Percentiles rank a stretch among this genome's conserved stretches.
phyloP scores from a whole-genome alignment of 2,113 vertebrate genomes.

The Dermatemys mawii region DNA sequence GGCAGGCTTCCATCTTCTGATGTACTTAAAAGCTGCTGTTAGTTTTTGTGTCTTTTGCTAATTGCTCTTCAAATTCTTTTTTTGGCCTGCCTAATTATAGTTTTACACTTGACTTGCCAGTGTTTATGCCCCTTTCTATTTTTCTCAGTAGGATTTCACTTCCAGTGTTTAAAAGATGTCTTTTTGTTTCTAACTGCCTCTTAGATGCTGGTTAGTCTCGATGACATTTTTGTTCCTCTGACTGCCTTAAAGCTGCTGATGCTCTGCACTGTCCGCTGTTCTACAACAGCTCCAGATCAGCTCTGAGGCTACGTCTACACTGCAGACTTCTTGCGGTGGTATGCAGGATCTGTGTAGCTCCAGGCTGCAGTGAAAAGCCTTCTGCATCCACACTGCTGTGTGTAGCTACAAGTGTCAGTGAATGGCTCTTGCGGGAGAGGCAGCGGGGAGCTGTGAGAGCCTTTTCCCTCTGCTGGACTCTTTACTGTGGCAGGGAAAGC shows the following conservation, averaged over 20 bases:
- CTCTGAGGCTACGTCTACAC: not conserved
- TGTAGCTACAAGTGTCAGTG: not conserved
- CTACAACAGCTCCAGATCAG: not conserved
- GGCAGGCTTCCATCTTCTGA: not conserved
- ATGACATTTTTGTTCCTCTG: too few species aligned
- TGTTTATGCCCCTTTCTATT: not conserved
- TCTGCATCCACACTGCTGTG: not conserved
- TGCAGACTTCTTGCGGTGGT: not conserved
- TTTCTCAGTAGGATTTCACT: not conserved
- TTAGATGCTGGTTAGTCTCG: too few species aligned
- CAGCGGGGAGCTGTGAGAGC: not conserved
- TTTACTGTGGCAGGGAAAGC: not conserved
- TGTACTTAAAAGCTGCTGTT: not conserved
- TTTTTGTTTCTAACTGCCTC: not conserved
- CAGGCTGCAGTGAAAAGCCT: not conserved
- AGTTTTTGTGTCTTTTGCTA: not conserved
- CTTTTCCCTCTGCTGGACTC: not conserved
- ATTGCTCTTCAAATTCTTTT: not conserved
- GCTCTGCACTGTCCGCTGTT: too few species aligned
- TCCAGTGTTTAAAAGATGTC: not conserved
- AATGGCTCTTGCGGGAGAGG: not conserved
- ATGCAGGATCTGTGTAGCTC: not conserved
- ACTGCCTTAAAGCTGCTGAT: too few species aligned
- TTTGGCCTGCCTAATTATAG: not conserved
- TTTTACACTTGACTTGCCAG: not conserved